Percentiles rank a stretch among this genome's conserved stretches.
phyloP scores from a whole-genome alignment of 2,888 invertebrate species.

The Drosophila helvetica region DNA sequence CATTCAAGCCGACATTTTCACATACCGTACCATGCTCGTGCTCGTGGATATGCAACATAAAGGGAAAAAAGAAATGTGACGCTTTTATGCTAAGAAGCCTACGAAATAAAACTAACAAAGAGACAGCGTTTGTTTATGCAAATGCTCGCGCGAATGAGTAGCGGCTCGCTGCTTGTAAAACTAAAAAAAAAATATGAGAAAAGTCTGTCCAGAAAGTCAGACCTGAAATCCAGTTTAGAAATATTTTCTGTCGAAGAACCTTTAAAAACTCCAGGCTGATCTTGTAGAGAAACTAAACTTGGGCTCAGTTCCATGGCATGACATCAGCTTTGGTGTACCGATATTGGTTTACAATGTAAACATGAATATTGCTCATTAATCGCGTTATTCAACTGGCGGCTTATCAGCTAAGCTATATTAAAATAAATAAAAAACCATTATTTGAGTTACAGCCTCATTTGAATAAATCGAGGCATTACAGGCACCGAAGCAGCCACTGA shows the following conservation, averaged over 20 bases:
- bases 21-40: slow-evolving; percentile 9
- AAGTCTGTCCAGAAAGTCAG: slow-evolving; percentile 9
- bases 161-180: slow-evolving; percentile 26
- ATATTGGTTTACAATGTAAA: slow-evolving; percentile 28
- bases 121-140: slow-evolving; percentile 58
- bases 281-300: slow-evolving; percentile 1
- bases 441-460: slow-evolving; percentile 48
- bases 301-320: slow-evolving; percentile 3
- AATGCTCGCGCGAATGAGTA: slow-evolving; percentile 66
- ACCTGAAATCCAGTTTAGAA: slow-evolving; percentile 27
- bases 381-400: slow-evolving; percentile 52
- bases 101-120: slow-evolving; percentile 49
- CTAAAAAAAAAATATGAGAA: slow-evolving; percentile 15
- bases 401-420: slow-evolving; percentile 49
- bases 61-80: slow-evolving; percentile 73
- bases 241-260: slow-evolving; percentile 3
- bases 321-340: slow-evolving; percentile 12
- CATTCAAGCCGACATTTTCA: slow-evolving; percentile 40
- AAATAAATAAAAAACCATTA: slow-evolving; percentile 41
- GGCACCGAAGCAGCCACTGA: slow-evolving; percentile 47
- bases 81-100: slow-evolving; percentile 64
- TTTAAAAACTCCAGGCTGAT: slow-evolving; percentile 9
- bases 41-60: neutral
- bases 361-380: slow-evolving; percentile 52
- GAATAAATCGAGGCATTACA: slow-evolving; percentile 41